These are phyloP conservation scores for Camponotus floridanus DNA, from an alignment of 1,140 invertebrate species.

Conservation along the genomic window DNA sequence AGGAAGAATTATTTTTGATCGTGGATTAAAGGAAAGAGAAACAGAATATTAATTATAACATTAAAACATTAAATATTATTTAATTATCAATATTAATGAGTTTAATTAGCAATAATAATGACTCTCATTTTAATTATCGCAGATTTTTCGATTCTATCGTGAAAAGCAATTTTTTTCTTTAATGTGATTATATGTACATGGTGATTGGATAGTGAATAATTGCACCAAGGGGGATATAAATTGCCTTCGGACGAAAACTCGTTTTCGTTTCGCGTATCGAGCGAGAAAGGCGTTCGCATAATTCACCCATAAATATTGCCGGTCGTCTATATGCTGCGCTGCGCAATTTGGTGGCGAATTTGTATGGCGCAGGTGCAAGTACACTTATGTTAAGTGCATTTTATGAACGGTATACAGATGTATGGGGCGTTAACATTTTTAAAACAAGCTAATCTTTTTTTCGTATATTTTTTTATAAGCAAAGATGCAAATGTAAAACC, in stretches of 20 bases:
- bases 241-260: constrained; percentile 15
- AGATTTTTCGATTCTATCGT: background rate
- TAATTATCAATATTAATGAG: background rate
- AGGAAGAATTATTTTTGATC: background rate
- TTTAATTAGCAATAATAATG: background rate
- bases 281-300: constrained; percentile 60
- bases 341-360: constrained; percentile 68
- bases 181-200: background rate
- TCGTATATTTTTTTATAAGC: background rate
- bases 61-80: background rate
- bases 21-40: background rate
- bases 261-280: constrained; percentile 57
- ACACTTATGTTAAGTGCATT: constrained; percentile 63
- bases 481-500: background rate
- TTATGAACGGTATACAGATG: constrained; percentile 38
- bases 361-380: constrained; percentile 64
- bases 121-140: background rate
- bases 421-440: constrained; percentile 26
- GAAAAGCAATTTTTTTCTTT: background rate
- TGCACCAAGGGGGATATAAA: constrained; percentile 47
- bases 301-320: constrained; percentile 70
- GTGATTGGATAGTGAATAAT: constrained; percentile 2
- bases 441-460: background rate
- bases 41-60: background rate
- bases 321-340: background rate